Conservation (phyloP, 2,113 vertebrate species). For the Nesogale talazaci region DNA sequence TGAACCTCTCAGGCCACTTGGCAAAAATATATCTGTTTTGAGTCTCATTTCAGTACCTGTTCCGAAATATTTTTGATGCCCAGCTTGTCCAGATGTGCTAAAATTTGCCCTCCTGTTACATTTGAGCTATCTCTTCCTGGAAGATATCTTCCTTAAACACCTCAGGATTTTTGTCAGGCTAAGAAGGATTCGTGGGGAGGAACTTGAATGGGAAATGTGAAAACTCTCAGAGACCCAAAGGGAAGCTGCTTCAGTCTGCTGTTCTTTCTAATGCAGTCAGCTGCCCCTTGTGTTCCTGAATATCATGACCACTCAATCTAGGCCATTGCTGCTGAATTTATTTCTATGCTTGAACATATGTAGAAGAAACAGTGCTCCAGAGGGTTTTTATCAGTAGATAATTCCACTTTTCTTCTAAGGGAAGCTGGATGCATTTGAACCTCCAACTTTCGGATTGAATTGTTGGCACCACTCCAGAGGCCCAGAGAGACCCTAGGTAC, state of each 20-base stretch:
- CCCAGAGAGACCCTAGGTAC: neutral
- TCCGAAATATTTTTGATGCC: neutral
- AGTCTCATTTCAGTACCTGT: neutral
- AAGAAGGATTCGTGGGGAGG: conserved; percentile 2
- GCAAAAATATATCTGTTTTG: neutral
- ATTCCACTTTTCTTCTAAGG: neutral
- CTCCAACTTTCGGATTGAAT: neutral
- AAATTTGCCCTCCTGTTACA: neutral
- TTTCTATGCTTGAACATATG: neutral
- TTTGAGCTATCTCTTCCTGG: neutral
- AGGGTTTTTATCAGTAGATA: neutral
- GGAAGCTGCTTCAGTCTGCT: neutral
- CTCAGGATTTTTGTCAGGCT: conserved; percentile 22
- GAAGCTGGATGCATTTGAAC: neutral
- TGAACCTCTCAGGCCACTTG: neutral
- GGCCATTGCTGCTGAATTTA: neutral
- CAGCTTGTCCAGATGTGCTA: conserved; percentile 11
- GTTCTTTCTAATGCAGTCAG: neutral
- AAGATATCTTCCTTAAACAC: neutral
- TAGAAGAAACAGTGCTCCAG: neutral
- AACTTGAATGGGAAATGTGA: conserved; percentile 3
- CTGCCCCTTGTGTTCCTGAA: neutral
- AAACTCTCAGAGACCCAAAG: neutral
- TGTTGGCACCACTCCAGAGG: neutral
- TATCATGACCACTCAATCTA: neutral